Conservation (phyloP, 2,888 invertebrate genomes). For the Bugula neritina region DNA sequence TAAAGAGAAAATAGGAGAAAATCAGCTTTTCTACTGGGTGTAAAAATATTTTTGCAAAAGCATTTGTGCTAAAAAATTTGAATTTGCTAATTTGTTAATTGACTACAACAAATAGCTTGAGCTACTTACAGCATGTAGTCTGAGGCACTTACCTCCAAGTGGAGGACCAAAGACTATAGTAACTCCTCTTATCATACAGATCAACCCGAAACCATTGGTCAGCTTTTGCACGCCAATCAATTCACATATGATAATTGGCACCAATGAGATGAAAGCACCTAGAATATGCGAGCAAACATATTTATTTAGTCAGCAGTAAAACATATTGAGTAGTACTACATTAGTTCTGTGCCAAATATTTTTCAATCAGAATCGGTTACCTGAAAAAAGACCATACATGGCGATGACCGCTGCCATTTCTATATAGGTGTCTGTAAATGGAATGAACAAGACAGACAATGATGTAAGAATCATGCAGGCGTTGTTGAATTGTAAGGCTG, state of each 20-base stretch:
- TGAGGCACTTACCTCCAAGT: constrained; percentile 64
- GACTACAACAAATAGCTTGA: too few relatives aligned
- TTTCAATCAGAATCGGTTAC: too few relatives aligned
- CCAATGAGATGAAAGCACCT: constrained; percentile 95
- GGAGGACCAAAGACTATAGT: constrained; percentile 80
- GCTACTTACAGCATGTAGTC: too few relatives aligned
- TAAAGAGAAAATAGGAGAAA: too few relatives aligned
- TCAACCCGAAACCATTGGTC: constrained; percentile 92
- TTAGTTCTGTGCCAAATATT: too few relatives aligned
- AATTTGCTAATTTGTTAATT: too few relatives aligned
- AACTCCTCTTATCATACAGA: constrained; percentile 89
- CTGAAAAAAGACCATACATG: constrained; percentile 70
- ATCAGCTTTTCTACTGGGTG: too few relatives aligned
- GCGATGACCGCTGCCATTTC: constrained; percentile 74
- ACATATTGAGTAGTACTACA: too few relatives aligned
- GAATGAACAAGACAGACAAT: constrained; percentile 72
- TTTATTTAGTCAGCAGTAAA: too few relatives aligned
- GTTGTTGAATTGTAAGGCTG: constrained; percentile 83
- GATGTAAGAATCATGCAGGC: constrained; percentile 80
- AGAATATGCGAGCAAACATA: constrained; percentile 35
- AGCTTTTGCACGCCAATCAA: constrained; percentile 87
- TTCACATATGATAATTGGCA: constrained; percentile 94
- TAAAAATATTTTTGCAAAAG: too few relatives aligned
- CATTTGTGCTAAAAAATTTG: too few relatives aligned
- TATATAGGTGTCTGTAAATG: constrained; percentile 72